Base-by-base conservation (phyloP, 2,113 vertebrate genomes). In the Colius striatus region DNA sequence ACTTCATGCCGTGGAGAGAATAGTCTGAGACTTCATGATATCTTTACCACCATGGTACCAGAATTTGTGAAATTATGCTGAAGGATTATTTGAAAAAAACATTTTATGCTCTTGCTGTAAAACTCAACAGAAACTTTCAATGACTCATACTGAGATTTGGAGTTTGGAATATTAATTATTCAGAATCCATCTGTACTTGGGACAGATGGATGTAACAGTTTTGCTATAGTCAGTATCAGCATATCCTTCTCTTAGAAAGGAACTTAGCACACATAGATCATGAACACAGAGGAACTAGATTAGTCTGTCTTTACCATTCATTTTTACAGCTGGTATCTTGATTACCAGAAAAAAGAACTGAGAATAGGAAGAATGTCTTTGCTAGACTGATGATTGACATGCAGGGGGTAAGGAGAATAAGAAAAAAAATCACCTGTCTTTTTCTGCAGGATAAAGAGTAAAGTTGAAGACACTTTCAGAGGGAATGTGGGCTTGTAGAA, bases 171-270 rank as follows among this genome's bases (percentile, higher is more conserved):
- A 82, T 92, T 65, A 90, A 92, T 92, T 95, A 76, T 92, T 89
- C 73, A 95, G 61, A 74, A 81, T 58, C 48, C 68, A 77, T 91
- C 76, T 87, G 87, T 80, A 95, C 21, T 89, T 80, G 51, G 27
- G 27, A 62, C 36, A 77, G 47, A 76, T 22, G 23, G 38, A 58
- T 41, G 38, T 41, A 86, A 62, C 0, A 36, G 25, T 10, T 66
- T 83, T 88, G n/a, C 57, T 73, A 45, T 22, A 55, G 8, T 7
- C 58, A 67, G 16, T 11, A 29, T 57, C 6, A 11, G 47, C 13
- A 47, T 11, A 45, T 16, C 26, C 41, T 83, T 30, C 38, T 61
- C 45, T 34, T 12, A 43, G 3, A 73, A 81, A 78, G 21, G 48
- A 68, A 41, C 5, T 0, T 3, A 70, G 20, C 9, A 47, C 19